phyloP scores from a whole-genome alignment of 1,140 invertebrate genomes.

The Drosophila setifemur region DNA sequence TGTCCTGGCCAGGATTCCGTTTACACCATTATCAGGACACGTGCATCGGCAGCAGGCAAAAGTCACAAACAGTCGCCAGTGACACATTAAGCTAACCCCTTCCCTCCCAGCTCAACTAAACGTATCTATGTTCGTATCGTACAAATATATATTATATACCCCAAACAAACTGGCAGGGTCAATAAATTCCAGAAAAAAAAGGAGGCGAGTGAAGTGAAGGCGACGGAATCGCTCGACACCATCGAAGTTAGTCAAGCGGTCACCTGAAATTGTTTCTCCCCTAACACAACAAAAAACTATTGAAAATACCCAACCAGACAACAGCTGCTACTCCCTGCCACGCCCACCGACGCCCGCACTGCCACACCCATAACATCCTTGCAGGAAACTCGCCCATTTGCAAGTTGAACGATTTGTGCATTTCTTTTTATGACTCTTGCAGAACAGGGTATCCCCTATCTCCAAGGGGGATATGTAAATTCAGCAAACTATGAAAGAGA shows the following conservation, averaged over 20 bases:
- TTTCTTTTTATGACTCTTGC: slow-evolving; percentile 4
- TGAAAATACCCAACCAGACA: neutral
- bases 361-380: neutral
- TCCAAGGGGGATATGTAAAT: too few species aligned
- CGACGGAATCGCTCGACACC: slow-evolving; percentile 31
- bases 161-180: slow-evolving; percentile 1
- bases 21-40: slow-evolving; percentile 20
- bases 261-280: slow-evolving; percentile 24
- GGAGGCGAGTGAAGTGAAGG: neutral
- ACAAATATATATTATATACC: neutral
- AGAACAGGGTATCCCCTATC: too few species aligned
- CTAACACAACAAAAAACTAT: slow-evolving; percentile 3
- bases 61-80: slow-evolving; percentile 16
- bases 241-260: slow-evolving; percentile 25
- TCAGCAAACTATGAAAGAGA: too few species aligned
- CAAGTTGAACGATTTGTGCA: slow-evolving; percentile 11
- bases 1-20: slow-evolving; percentile 4
- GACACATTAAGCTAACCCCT: slow-evolving; percentile 22
- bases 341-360: neutral
- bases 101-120: too few species aligned
- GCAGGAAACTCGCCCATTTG: neutral
- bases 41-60: slow-evolving; percentile 7
- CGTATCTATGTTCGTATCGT: too few species aligned
- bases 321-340: slow-evolving; percentile 18
- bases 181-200: slow-evolving; percentile 22